phyloP scores from a whole-genome alignment of 2,888 invertebrate genomes.

The Axea sp. region DNA sequence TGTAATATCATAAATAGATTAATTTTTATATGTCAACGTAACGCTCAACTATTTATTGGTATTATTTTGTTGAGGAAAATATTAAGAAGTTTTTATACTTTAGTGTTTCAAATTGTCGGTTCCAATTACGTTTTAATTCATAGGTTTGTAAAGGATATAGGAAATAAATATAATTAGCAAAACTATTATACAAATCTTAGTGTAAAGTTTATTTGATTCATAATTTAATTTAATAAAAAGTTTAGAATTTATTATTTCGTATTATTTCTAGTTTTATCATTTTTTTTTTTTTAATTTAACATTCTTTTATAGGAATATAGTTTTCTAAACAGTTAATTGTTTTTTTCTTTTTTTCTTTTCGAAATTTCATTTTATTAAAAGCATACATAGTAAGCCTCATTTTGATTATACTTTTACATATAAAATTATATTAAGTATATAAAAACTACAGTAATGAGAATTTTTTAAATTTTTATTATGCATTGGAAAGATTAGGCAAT shows the following conservation, averaged over 20 bases:
- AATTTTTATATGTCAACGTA: constrained; percentile 19
- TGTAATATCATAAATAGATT: constrained; percentile 2
- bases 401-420: no score
- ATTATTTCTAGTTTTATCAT: not conserved
- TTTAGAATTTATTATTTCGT: not conserved
- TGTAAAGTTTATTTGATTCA: constrained; percentile 29
- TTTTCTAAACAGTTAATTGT: no score
- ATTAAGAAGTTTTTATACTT: not conserved
- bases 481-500: no score
- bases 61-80: not conserved
- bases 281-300: not conserved
- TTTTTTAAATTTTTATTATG: no score
- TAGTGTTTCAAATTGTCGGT: constrained; percentile 4
- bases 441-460: no score
- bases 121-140: constrained; percentile 6
- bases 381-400: no score
- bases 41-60: constrained; percentile 25
- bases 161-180: constrained; percentile 32
- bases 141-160: constrained; percentile 31
- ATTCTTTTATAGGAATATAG: no score
- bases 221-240: not conserved
- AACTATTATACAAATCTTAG: constrained; percentile 8
- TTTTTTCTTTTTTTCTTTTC: no score
- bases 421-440: no score
- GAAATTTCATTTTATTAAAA: no score